Percentiles rank a stretch among this genome's conserved stretches.
Conservation (phyloP, 2,797 vertebrate species). For the Ctenopoma multispine region DNA sequence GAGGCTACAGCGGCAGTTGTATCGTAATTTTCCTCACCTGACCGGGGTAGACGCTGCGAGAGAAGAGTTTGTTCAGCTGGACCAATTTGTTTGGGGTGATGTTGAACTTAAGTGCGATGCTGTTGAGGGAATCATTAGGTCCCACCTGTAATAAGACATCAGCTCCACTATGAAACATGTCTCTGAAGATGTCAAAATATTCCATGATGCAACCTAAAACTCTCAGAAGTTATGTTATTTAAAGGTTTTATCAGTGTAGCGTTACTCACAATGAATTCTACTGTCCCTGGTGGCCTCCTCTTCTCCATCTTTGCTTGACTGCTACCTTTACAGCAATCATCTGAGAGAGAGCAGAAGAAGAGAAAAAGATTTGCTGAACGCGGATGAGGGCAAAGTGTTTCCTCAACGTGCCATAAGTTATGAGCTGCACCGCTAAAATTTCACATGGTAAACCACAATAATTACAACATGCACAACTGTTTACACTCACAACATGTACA, state of each 20-base stretch:
- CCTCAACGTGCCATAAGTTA: not conserved
- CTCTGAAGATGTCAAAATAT: constrained; percentile 1
- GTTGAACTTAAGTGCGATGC: constrained; percentile 96
- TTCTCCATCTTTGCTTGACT: constrained; percentile 91
- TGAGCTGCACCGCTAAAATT: not conserved
- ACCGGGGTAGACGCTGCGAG: constrained; percentile 92
- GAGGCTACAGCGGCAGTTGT: not conserved
- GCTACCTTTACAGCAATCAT: constrained; percentile 85
- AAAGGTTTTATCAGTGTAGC: not conserved
- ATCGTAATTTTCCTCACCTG: constrained; percentile 85
- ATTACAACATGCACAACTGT: not conserved
- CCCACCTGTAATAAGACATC: constrained; percentile 82
- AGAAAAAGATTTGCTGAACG: not conserved
- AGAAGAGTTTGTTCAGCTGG: constrained; percentile 96
- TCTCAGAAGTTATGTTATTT: not conserved
- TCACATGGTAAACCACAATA: not conserved
- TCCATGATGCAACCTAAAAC: not conserved
- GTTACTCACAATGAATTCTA: constrained; percentile 92
- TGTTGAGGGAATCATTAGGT: constrained; percentile 91
- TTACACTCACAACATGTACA: not conserved
- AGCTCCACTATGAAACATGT: not conserved
- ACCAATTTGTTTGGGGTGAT: constrained; percentile 97
- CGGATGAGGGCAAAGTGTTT: not conserved
- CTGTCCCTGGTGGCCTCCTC: constrained; percentile 90
- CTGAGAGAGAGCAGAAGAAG: constrained; percentile 71